Percentiles rank a stretch among this genome's conserved stretches.
Evolutionary conservation across 2,113 vertebrate genomes (phyloP).

Genomic region (Ovis canadensis): DNA sequence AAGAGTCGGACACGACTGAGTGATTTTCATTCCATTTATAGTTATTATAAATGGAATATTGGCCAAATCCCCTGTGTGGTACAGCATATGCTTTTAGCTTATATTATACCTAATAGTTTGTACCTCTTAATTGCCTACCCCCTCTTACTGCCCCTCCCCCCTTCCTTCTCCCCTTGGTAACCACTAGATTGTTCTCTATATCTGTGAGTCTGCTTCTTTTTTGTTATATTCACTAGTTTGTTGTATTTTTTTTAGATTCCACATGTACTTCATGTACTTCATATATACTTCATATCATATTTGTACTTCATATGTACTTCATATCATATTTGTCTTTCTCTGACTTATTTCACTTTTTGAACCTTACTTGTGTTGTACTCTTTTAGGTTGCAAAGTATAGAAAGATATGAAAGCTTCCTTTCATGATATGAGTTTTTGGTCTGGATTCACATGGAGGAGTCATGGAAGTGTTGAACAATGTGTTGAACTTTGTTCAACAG

Average conservation of each 20-base stretch:
- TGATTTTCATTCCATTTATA: not conserved
- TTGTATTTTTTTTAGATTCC: not conserved
- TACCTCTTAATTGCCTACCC: not conserved
- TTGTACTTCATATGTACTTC: no score
- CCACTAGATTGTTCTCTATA: not conserved
- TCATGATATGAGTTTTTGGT: not conserved
- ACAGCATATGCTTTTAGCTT: not conserved
- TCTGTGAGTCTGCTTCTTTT: not conserved
- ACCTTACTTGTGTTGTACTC: not conserved
- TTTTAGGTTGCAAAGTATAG: not conserved
- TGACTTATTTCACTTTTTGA: not conserved
- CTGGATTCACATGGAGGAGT: not conserved
- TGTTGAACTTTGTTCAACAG: not conserved
- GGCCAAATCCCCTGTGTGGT: not conserved
- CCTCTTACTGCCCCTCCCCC: not conserved
- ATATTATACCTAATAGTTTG: not conserved
- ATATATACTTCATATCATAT: not conserved
- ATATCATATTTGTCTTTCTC: not conserved
- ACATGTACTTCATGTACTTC: not conserved
- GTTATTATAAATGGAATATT: not conserved
- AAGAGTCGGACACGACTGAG: fast-evolving
- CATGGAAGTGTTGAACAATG: not conserved
- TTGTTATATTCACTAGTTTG: not conserved
- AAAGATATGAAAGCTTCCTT: not conserved
- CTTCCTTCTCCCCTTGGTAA: not conserved